These are phyloP conservation scores for Melanophora roralis DNA, from an alignment of 2,888 invertebrate species.

Conservation along the genomic window DNA sequence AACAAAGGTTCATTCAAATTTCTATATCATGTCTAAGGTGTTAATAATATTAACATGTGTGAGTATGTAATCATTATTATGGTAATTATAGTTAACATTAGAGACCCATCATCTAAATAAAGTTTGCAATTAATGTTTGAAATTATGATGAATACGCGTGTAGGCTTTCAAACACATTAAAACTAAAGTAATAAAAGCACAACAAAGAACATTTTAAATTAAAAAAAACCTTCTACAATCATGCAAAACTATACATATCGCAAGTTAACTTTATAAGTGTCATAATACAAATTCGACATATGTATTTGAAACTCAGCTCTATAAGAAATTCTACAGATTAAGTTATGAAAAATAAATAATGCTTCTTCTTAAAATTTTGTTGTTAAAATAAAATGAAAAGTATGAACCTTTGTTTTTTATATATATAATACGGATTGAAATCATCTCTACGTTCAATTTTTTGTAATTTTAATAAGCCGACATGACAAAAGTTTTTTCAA, in stretches of 20 bases:
- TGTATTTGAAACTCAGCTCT: no score
- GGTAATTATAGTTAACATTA: background rate
- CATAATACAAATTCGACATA: no score
- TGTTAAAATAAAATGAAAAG: no score
- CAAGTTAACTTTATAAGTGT: no score
- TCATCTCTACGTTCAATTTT: no score
- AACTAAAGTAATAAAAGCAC: background rate
- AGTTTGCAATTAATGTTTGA: slow-evolving; percentile 22
- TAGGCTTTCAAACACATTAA: slow-evolving; percentile 7
- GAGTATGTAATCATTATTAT: slow-evolving; percentile 20
- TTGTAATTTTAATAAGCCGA: no score
- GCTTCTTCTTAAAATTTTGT: no score
- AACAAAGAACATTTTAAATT: background rate
- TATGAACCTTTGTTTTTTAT: no score
- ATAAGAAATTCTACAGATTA: no score
- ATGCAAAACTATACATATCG: background rate
- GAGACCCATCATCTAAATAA: background rate
- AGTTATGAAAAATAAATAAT: no score
- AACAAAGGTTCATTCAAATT: background rate
- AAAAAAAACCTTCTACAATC: background rate
- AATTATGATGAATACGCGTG: slow-evolving; percentile 22
- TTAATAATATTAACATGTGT: slow-evolving; percentile 35
- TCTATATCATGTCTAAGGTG: background rate
- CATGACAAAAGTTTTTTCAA: no score
- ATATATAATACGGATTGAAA: no score